Evolutionary conservation across 2,888 invertebrate species (phyloP), one percentile per base, ranked within the genome.

Genomic region (Drosophila dives): DNA sequence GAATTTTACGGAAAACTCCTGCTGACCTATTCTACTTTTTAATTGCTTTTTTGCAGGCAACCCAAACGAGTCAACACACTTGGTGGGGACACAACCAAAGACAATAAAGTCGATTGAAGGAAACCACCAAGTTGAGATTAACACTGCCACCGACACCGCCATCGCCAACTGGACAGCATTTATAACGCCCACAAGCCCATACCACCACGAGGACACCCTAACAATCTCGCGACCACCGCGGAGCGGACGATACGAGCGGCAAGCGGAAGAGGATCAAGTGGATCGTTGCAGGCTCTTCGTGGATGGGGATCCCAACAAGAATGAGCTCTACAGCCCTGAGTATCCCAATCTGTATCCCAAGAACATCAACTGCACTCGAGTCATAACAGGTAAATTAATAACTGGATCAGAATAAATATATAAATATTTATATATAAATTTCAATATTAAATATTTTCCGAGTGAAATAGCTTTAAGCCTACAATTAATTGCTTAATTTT

Each of bases 241-340:
- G 7, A 64, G 70, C 1, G 72, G 67, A 3, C 77, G 84, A 15
- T 78, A 81, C 11, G 65, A 56, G 63, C 90, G 92, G 0, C 88
- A 91, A 63, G 84, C 69, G 12, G 89, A 81, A 11, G 89, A 85
- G 62, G 89, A 90, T 45, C 81, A 83, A 33, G 79, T 87, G 61
- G 91, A 92, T 60, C 92, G 89, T 40, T 96, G 96, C 91, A 93
- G 94, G 66, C 94, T 94, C 73, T 96, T 96, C 90, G 91, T 91
- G 23, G 92, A 94, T 64, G 95, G 95, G 23, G 94, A 95, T 83
- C 92, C 93, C 11, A 93, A 92, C n/a, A 94, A 94, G 83, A 94
- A 93, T 81, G 95, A 95, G 88, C 95, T 96, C 89, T 95, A 94
- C 91, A 96, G 96, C 81, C 96, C 96, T 0, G 95, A 95, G 77